Evolutionary conservation across 2,113 vertebrate genomes (phyloP).

Genomic region (Hyaena hyaena): DNA sequence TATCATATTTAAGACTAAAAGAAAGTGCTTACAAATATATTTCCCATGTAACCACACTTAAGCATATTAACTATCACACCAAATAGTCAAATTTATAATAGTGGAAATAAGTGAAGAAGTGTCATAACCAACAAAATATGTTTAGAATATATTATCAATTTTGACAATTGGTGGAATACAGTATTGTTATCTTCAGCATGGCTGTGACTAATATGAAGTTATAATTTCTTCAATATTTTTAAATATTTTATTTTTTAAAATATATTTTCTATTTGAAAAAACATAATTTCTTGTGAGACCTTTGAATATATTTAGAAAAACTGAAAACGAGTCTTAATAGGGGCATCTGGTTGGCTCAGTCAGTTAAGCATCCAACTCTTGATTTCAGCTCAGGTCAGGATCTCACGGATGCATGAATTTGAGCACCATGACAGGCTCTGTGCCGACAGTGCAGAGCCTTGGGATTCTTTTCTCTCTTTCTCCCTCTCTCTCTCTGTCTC

Average conservation of each 20-base stretch:
- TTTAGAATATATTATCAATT: background rate
- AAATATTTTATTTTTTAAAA: background rate
- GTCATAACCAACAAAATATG: background rate
- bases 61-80: background rate
- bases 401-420: too few species aligned
- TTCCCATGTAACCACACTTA: background rate
- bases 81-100: background rate
- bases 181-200: background rate
- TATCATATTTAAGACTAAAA: background rate
- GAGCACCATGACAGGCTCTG: too few species aligned
- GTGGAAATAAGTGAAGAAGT: background rate
- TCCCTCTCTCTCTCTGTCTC: too few species aligned
- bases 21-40: slow-evolving; percentile 25
- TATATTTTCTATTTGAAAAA: background rate
- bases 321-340: background rate
- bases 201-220: background rate
- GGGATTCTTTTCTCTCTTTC: too few species aligned
- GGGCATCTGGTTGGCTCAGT: too few species aligned
- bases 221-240: too few species aligned
- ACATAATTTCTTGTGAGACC: background rate
- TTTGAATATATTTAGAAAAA: background rate
- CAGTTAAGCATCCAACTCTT: too few species aligned
- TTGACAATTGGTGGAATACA: background rate
- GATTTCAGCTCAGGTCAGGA: too few species aligned
- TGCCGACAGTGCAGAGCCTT: too few species aligned